These are phyloP conservation scores for Calameuta filiformis DNA, from an alignment of 2,888 invertebrate species.

Conservation along the genomic window DNA sequence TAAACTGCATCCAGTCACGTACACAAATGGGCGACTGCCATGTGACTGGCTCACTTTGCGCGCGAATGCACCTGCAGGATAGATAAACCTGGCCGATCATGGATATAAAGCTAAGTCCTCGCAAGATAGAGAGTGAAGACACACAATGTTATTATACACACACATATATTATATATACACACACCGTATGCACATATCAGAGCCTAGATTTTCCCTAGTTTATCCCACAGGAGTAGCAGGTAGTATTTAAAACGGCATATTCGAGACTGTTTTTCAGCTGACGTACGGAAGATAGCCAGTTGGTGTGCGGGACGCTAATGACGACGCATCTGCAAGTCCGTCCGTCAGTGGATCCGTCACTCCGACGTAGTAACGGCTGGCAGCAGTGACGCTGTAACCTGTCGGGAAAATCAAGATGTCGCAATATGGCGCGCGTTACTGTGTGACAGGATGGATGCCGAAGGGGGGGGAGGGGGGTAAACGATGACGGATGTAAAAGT, in stretches of 20 bases:
- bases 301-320: slow-evolving; percentile 17
- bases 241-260: not conserved
- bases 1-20: slow-evolving; percentile 52
- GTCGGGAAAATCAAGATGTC: slow-evolving; percentile 21
- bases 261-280: not conserved
- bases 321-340: slow-evolving; percentile 14
- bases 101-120: not conserved
- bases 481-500: not conserved
- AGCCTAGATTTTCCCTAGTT: not conserved
- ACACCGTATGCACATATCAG: not conserved
- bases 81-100: not conserved
- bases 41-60: slow-evolving; percentile 1
- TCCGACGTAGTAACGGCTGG: slow-evolving; percentile 4
- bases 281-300: not conserved
- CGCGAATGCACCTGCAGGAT: not conserved
- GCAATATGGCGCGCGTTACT: slow-evolving; percentile 4
- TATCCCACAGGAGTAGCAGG: not conserved
- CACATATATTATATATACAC: not conserved
- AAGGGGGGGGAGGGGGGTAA: not conserved
- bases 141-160: not conserved
- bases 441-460: not conserved
- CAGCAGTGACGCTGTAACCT: slow-evolving; percentile 11
- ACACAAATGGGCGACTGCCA: slow-evolving; percentile 38
- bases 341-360: not conserved
- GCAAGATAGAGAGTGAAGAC: not conserved